These are phyloP conservation scores for Hypocryptadius cinnamomeus DNA, from an alignment of 2,113 vertebrate genomes.

Conservation along the genomic window DNA sequence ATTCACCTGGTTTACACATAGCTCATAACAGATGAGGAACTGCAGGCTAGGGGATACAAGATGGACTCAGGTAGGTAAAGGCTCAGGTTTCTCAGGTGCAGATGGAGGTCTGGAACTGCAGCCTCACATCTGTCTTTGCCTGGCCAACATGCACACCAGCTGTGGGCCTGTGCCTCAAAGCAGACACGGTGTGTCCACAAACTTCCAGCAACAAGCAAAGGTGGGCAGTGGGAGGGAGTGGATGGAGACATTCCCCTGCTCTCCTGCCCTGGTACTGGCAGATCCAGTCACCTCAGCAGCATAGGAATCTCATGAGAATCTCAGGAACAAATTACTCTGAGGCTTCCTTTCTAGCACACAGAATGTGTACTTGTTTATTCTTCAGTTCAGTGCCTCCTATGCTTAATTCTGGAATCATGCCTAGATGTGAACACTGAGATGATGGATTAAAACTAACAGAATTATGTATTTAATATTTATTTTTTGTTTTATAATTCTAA, in stretches of 20 bases:
- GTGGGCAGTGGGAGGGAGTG: background rate
- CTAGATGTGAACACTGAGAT: background rate
- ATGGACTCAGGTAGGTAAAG: background rate
- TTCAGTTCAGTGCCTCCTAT: background rate
- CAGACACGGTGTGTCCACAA: background rate
- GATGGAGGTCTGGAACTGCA: background rate
- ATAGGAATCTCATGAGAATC: background rate
- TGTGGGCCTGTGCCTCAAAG: background rate
- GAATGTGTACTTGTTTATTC: background rate
- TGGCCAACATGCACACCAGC: background rate
- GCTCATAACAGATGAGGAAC: background rate
- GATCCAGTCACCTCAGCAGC: background rate
- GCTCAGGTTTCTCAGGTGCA: background rate
- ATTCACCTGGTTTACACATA: background rate
- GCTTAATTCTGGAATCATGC: background rate
- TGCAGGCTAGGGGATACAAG: background rate
- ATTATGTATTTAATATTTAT: background rate
- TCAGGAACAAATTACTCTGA: background rate
- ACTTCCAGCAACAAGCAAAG: background rate
- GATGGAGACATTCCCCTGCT: background rate
- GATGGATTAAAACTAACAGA: conserved; percentile 2
- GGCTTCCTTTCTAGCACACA: background rate
- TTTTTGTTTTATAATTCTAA: background rate
- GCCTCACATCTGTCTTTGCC: background rate
- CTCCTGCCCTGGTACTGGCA: background rate